These are phyloP conservation scores for Sinocyclocheilus grahami DNA, from an alignment of 2,113 vertebrate species.

Conservation along the genomic window DNA sequence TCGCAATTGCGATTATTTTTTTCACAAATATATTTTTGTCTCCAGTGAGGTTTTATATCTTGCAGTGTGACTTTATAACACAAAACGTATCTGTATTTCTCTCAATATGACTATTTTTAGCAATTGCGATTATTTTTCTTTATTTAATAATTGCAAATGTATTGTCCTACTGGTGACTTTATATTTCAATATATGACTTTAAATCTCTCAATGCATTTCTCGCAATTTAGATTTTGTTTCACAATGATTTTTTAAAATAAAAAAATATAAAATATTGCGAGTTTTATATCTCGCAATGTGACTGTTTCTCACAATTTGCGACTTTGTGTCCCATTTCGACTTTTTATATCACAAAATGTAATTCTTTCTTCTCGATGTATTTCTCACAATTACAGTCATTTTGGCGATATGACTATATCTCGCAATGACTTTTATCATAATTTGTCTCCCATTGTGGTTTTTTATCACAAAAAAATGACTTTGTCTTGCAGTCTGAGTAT, in stretches of 20 bases:
- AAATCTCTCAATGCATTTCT: no score
- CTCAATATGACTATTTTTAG: background rate
- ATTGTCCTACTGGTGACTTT: background rate
- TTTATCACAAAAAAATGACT: background rate
- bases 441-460: no score
- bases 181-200: background rate
- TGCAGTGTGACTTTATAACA: background rate
- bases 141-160: no score
- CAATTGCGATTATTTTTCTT: background rate
- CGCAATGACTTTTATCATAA: no score
- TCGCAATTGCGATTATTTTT: background rate
- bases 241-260: background rate
- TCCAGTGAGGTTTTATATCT: no score
- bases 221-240: no score
- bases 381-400: no score
- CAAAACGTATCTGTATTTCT: background rate
- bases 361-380: background rate
- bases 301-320: background rate
- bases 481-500: background rate
- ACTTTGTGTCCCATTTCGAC: background rate
- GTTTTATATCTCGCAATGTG: no score
- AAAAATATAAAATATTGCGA: no score
- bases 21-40: background rate
- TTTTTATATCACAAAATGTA: background rate
- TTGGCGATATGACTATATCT: no score